A percentile compares a stretch with the other conserved stretches of the same genome.
Evolutionary conservation across 2,797 vertebrate genomes (phyloP).

Genomic region (Microcaecilia unicolor): DNA sequence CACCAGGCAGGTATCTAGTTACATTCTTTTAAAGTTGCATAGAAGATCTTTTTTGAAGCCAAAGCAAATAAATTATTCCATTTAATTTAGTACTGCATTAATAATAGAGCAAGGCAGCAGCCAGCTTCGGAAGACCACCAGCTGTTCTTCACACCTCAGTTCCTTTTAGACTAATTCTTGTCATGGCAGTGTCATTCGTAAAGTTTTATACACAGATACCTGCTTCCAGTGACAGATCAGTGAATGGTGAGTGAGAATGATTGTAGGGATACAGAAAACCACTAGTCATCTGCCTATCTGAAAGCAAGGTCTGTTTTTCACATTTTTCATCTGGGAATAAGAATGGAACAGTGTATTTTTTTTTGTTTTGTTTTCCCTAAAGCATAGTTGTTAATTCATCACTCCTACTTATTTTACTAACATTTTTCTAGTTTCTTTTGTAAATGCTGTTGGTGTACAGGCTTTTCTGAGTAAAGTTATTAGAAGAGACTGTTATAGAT

Average conservation of each 20-base stretch:
- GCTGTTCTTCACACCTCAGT: background rate
- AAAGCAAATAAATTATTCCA: slow-evolving; percentile 2
- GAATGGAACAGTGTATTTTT: background rate
- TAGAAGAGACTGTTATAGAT: no score
- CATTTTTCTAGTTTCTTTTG: background rate
- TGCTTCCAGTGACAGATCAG: background rate
- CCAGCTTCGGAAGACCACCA: background rate
- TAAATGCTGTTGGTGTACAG: no score
- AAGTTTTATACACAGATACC: background rate
- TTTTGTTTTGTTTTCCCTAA: background rate
- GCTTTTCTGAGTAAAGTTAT: no score
- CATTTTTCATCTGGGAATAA: background rate
- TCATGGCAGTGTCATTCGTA: background rate
- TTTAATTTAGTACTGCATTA: background rate
- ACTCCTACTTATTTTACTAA: slow-evolving; percentile 16
- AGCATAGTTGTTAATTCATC: slow-evolving; percentile 6
- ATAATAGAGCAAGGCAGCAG: background rate
- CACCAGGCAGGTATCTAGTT: no score
- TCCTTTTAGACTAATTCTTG: background rate
- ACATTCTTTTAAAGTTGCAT: background rate
- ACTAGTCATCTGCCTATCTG: background rate
- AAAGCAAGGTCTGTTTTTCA: background rate
- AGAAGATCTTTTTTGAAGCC: background rate
- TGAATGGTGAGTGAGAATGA: no score
- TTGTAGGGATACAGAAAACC: background rate